Conservation (phyloP, 35 echinoderm and acorn worm genomes). For the Lytechinus variegatus region DNA sequence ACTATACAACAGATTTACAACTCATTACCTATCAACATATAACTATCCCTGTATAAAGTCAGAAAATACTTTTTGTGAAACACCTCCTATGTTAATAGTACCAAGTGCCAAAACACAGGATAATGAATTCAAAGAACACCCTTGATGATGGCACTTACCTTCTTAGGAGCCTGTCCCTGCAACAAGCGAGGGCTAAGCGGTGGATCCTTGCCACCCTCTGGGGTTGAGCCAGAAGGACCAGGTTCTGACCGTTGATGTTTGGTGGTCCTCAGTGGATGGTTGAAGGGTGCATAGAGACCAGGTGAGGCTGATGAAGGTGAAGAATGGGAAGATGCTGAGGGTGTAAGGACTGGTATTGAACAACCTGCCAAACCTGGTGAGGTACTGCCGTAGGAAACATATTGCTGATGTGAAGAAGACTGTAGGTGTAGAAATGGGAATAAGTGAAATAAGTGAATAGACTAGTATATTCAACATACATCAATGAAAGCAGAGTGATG, state of each 20-base stretch:
- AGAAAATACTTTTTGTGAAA: too few relatives aligned
- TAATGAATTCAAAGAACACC: not conserved
- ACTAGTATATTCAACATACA: not conserved
- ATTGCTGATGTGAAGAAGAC: conserved; percentile 40
- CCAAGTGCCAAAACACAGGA: not conserved
- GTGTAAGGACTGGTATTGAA: not conserved
- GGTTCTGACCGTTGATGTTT: conserved; percentile 10
- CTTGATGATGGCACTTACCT: not conserved
- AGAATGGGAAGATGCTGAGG: not conserved
- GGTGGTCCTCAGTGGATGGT: conserved; percentile 42
- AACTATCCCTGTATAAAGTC: too few relatives aligned
- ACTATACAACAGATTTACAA: too few relatives aligned
- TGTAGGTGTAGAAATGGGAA: not conserved
- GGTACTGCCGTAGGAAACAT: conserved; percentile 8
- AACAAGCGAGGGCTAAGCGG: conserved; percentile 37
- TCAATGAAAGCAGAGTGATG: not conserved
- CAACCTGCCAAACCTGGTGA: conserved; percentile 22
- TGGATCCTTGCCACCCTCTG: conserved; percentile 31
- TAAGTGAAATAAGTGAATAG: not conserved
- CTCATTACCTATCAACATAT: too few relatives aligned
- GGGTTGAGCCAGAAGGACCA: not conserved
- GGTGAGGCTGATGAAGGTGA: not conserved
- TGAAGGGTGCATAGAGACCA: conserved; percentile 21
- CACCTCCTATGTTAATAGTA: too few relatives aligned
- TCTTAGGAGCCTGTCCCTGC: not conserved